Evolutionary conservation across 1,140 invertebrate genomes (phyloP).

Genomic region (Pseudachorutes palmiensis): DNA sequence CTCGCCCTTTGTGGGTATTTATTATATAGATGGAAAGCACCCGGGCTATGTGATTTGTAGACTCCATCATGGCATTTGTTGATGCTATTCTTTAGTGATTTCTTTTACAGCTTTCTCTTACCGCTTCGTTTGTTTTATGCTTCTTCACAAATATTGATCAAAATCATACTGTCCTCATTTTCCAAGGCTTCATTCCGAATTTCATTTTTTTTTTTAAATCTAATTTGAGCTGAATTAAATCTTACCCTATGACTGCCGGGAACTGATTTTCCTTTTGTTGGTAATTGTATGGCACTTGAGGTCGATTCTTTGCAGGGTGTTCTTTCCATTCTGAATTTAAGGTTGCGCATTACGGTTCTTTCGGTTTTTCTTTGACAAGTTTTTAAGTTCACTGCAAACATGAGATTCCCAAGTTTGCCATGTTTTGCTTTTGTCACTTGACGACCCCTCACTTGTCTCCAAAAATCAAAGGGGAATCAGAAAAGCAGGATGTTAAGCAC

Average conservation of each 20-base stretch:
- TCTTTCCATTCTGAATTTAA: no score
- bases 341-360: no score
- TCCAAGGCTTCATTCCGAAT: no score
- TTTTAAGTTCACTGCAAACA: slow-evolving; percentile 7
- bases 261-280: no score
- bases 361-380: slow-evolving; percentile 1
- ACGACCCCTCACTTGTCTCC: no score
- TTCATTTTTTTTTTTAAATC: no score
- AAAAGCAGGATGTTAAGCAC: not conserved
- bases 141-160: not conserved
- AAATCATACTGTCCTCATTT: not conserved
- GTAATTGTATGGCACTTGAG: no score
- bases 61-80: not conserved
- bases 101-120: slow-evolving; percentile 8
- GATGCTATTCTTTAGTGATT: not conserved
- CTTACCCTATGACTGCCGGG: no score
- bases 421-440: not conserved
- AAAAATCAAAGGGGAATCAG: slow-evolving; percentile 2
- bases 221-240: no score
- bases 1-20: not conserved
- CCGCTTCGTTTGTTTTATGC: not conserved
- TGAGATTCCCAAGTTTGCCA: not conserved
- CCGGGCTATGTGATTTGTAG: not conserved
- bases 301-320: no score
- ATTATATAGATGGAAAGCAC: not conserved